Evolutionary conservation across 2,113 vertebrate species (phyloP), one percentile per base, ranked within the genome.

Genomic region (Hydrochoerus hydrochaeris): DNA sequence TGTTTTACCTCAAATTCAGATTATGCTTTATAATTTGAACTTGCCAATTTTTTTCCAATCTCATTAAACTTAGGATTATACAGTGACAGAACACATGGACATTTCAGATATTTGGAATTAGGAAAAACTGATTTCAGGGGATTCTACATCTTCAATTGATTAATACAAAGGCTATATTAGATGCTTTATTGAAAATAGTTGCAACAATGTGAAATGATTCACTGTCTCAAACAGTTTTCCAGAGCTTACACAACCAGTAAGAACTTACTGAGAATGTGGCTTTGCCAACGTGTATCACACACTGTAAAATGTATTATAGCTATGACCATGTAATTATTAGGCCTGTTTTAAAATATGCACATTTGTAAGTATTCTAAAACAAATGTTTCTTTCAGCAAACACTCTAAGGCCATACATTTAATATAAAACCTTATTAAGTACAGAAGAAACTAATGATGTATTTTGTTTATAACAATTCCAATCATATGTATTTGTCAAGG

Each of bases 161-260:
- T 71, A 90, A 52, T 80, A 8, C 35, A 75, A 90, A 35, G 2
- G 41, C 73, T 44, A 16, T 11, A 41, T 24, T 9, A 28, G 26
- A 83, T 83, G 32, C 52, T 75, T 35, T 54, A 20, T 30, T 7
- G 52, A 14, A 81, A 85, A 32, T 38, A 49, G 14, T 71, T 88
- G 35, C 4, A 1, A 58, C 41, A 88, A 6, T 28, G 24, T 65
- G 52, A 95, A 86, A 44, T n/a, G 30, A 71, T 57, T 8, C 5
- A 58, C 38, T 58, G n/a, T 52, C 38, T 89, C 82, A 86, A 89
- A 81, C 10, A 32, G 30, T 44, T 81, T 93, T 78, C 93, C 32
- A 24, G 14, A 41, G 58, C 20, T 52, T 38, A 54, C 46, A 63
- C 91, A 87, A 52, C 1, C 22, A 87, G 3, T 6, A 5, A 73